These are phyloP conservation scores for Canis aureus DNA, from an alignment of 2,113 vertebrate genomes.

Conservation along the genomic window DNA sequence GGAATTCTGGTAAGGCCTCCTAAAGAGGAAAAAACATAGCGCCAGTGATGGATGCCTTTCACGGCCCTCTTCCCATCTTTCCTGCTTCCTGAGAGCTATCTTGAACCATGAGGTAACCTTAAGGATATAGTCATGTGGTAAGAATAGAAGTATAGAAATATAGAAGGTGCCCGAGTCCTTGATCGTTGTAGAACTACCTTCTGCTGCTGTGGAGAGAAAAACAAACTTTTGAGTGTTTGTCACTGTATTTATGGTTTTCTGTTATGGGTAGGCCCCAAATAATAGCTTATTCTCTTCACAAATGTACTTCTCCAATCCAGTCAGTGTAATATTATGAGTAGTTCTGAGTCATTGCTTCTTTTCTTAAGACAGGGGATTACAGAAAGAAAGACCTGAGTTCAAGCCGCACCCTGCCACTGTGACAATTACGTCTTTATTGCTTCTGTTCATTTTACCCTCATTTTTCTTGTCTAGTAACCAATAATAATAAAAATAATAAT, in stretches of 20 bases:
- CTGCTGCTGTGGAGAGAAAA: background rate
- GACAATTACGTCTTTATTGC: background rate
- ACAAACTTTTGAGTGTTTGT: background rate
- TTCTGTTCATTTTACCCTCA: background rate
- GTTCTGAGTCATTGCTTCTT: background rate
- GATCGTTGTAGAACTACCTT: background rate
- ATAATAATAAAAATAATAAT: background rate
- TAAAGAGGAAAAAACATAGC: background rate
- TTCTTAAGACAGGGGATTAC: background rate
- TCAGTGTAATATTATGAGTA: background rate
- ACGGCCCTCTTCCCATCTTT: no score
- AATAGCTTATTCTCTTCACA: background rate
- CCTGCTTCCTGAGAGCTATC: background rate
- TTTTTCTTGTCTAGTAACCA: background rate
- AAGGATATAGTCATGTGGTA: background rate
- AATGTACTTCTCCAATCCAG: background rate
- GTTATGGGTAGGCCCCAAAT: background rate
- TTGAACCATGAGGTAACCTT: background rate
- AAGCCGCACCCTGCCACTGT: background rate
- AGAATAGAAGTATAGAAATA: background rate
- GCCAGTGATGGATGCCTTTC: background rate
- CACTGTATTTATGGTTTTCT: background rate
- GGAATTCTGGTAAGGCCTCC: background rate
- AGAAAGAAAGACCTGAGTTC: background rate
- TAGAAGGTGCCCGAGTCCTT: background rate